Conservation (phyloP, 1,140 invertebrate genomes). For the Cherax quadricarinatus region DNA sequence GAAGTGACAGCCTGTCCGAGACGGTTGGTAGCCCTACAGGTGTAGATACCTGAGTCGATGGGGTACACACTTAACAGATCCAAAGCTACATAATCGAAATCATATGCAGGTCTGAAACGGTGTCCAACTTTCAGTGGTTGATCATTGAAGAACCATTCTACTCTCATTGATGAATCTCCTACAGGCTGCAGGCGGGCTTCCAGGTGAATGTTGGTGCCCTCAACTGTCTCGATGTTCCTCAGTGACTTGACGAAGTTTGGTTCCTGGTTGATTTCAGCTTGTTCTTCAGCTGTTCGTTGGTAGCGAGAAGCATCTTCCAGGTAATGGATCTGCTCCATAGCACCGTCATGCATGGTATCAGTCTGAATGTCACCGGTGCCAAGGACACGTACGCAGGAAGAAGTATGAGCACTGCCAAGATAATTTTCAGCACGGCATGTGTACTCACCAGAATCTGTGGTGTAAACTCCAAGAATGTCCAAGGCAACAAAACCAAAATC, state of each 20-base stretch:
- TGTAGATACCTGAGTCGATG: conserved; percentile 97
- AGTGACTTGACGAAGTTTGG: conserved; percentile 91
- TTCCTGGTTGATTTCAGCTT: conserved; percentile 79
- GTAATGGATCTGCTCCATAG: conserved; percentile 95
- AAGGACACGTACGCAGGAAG: conserved; percentile 90
- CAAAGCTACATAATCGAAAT: conserved; percentile 98
- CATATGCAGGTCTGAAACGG: conserved; percentile 95
- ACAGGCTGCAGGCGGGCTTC: conserved; percentile 95
- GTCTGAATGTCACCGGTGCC: conserved; percentile 91
- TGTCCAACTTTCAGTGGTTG: conserved; percentile 84
- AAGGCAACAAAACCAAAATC: conserved; percentile 95
- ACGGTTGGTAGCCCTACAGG: conserved; percentile 93
- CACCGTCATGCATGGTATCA: conserved; percentile 96
- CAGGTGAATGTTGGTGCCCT: conserved; percentile 94
- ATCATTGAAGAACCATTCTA: conserved; percentile 98
- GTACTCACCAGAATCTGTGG: conserved; percentile 94
- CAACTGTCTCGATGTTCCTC: conserved; percentile 93
- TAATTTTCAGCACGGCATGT: conserved; percentile 95
- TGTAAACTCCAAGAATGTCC: conserved; percentile 91
- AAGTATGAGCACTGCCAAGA: conserved; percentile 93
- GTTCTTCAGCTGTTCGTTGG: conserved; percentile 81
- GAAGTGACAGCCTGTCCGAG: conserved; percentile 96
- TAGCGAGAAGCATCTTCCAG: conserved; percentile 91
- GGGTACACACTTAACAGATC: conserved; percentile 97
- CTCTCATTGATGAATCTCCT: conserved; percentile 95